Conservation (phyloP, 2,113 vertebrate genomes). For the Etia nguti region DNA sequence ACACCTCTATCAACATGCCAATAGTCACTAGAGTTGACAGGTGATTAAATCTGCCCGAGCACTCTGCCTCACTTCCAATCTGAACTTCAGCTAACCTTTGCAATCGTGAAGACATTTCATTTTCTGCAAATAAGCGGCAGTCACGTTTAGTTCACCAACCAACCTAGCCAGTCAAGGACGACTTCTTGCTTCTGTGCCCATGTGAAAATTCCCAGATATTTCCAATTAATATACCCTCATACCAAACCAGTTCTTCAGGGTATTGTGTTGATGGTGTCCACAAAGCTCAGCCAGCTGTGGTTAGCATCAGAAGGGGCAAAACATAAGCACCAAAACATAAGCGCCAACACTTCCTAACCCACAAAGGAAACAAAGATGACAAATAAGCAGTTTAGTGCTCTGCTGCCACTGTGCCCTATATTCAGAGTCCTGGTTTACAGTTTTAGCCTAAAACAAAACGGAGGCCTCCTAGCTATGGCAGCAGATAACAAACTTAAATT, state of each 20-base stretch:
- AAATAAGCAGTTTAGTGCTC: background rate
- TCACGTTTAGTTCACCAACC: slow-evolving; percentile 19
- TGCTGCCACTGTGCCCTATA: background rate
- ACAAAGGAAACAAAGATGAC: slow-evolving; percentile 13
- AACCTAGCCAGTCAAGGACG: background rate
- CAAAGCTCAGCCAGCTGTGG: slow-evolving; percentile 28
- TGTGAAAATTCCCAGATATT: slow-evolving; percentile 26
- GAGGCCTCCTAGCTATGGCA: background rate
- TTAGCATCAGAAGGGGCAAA: slow-evolving; percentile 22
- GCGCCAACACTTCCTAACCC: slow-evolving; percentile 22
- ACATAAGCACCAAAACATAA: slow-evolving; percentile 39
- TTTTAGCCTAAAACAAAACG: background rate
- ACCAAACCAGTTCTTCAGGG: slow-evolving; percentile 42
- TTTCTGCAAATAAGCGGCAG: background rate
- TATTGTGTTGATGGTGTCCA: slow-evolving; percentile 45
- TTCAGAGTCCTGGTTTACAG: background rate
- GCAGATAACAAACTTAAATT: background rate
- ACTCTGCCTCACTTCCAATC: background rate
- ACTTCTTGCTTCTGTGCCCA: background rate
- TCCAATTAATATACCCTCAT: slow-evolving; percentile 2
- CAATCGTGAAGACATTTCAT: background rate
- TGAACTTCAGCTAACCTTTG: slow-evolving; percentile 3
- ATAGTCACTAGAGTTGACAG: slow-evolving; percentile 27
- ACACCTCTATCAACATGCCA: slow-evolving; percentile 24
- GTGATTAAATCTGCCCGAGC: slow-evolving; percentile 2